These are phyloP conservation scores for Atethmia centrago DNA, from an alignment of 2,888 invertebrate genomes.

Conservation along the genomic window DNA sequence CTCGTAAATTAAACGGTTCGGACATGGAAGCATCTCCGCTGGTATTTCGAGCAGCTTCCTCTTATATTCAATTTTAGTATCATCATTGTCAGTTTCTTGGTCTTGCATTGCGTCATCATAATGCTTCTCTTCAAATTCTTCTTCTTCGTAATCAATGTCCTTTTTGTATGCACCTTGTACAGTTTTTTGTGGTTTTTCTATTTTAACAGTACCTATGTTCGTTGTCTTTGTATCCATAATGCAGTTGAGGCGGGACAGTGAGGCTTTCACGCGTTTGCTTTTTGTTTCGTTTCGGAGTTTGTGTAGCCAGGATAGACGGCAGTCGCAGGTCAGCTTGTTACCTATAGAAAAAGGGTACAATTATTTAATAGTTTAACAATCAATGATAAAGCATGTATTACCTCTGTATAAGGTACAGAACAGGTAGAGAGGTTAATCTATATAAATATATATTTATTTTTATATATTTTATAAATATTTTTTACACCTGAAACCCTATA, in stretches of 20 bases:
- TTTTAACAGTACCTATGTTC: constrained; percentile 73
- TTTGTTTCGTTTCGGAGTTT: constrained; percentile 93
- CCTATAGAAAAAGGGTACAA: constrained; percentile 89
- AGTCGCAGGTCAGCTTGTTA: constrained; percentile 95
- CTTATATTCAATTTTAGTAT: constrained; percentile 80
- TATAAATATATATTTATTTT: no score
- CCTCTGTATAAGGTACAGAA: no score
- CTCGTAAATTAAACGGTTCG: constrained; percentile 81
- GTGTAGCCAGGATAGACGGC: constrained; percentile 95
- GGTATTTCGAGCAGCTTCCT: constrained; percentile 84
- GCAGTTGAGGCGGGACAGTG: constrained; percentile 93
- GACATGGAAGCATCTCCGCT: constrained; percentile 82
- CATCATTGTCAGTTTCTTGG: constrained; percentile 79
- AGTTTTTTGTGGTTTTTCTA: constrained; percentile 69
- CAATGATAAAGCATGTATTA: neutral
- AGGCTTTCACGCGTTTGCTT: constrained; percentile 92
- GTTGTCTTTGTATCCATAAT: constrained; percentile 89
- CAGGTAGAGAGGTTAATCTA: no score
- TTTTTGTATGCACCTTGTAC: constrained; percentile 73
- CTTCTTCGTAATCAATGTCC: constrained; percentile 78
- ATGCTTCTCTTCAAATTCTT: constrained; percentile 79
- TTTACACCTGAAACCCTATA: neutral
- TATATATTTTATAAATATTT: no score
- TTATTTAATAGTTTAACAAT: neutral
- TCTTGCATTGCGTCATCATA: constrained; percentile 87